These are phyloP conservation scores for Nymphalis polychloros DNA, from an alignment of 2,888 invertebrate species.

Conservation along the genomic window DNA sequence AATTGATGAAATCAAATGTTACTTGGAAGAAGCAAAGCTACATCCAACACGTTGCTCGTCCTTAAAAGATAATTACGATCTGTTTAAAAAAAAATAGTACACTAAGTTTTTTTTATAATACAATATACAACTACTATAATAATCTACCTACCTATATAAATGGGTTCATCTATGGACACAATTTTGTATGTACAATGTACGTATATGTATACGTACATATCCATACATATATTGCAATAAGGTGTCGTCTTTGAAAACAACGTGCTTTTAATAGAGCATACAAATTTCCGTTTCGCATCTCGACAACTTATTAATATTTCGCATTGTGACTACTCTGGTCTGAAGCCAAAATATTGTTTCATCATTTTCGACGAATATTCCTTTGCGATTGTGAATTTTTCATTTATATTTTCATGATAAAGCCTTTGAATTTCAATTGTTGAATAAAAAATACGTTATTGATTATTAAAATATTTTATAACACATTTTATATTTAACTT, in stretches of 20 bases:
- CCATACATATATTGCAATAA: neutral
- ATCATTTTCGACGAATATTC: slow-evolving; percentile 14
- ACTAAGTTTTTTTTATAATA: too few relatives aligned
- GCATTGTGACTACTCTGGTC: slow-evolving; percentile 30
- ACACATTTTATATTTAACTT: too few relatives aligned
- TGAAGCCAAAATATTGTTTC: slow-evolving; percentile 27
- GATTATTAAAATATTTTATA: too few relatives aligned
- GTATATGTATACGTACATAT: neutral
- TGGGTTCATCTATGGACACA: neutral
- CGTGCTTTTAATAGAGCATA: slow-evolving; percentile 6
- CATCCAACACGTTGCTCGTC: too few relatives aligned
- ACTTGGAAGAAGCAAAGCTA: too few relatives aligned
- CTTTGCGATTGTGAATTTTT: slow-evolving; percentile 18
- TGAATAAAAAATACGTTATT: too few relatives aligned
- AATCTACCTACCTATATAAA: too few relatives aligned
- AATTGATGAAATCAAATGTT: too few relatives aligned
- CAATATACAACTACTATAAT: too few relatives aligned
- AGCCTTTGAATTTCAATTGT: slow-evolving; percentile 9
- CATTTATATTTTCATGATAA: slow-evolving; percentile 17
- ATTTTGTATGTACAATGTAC: neutral
- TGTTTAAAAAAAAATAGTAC: too few relatives aligned
- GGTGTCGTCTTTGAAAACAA: slow-evolving; percentile 4
- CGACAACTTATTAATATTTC: slow-evolving; percentile 21
- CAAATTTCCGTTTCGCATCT: slow-evolving; percentile 14
- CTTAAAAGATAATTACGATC: too few relatives aligned